Evolutionary conservation across 2,113 vertebrate genomes (phyloP), one percentile per base, ranked within the genome.

Genomic region (Halichoeres trimaculatus): DNA sequence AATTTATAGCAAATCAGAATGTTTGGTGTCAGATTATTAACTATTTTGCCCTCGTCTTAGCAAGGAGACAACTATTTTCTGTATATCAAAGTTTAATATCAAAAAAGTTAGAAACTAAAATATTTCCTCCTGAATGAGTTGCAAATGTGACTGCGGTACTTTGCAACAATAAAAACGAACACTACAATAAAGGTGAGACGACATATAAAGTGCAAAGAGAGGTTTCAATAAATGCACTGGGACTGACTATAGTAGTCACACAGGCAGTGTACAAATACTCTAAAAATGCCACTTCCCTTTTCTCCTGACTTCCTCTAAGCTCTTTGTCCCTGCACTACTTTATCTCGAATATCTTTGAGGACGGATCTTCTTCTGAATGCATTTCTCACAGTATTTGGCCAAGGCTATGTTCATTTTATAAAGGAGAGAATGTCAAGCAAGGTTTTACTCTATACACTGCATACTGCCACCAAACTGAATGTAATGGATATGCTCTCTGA

Each of bases 141-240:
- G 85, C 81, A 83, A 83, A 80, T 63, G 74, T 73, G 78, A 74
- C 69, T 79, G 81, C 78, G 70, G 79, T 70, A 77, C 63, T 10
- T 66, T 73, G 66, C 74, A 76, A 73, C 80, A 65, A 68, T 78
- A 79, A 81, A 74, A 80, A 84, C 72, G 85, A 88, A 85, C 51
- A 87, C 81, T 84, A 90, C 67, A 80, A 70, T 85, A 87, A 88
- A 83, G 72, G 76, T 91, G 81, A 88, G 84, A 88, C 16, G 36
- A 88, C 81, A 80, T 80, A 84, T 91, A 91, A 93, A 93, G 91
- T 93, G 91, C 91, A 90, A 88, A 89, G 61, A 89, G 78, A 85
- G 72, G 70, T 88, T 89, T 89, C 62, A 73, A 89, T 84, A 88
- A 92, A 90, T 88, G 91, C 91, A 92, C 88, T 91, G 84, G 85